A percentile compares a stretch with the other conserved stretches of the same genome.
These are phyloP conservation scores for Pyrrhosoma nymphula DNA, from an alignment of 2,888 invertebrate genomes.

Conservation along the genomic window DNA sequence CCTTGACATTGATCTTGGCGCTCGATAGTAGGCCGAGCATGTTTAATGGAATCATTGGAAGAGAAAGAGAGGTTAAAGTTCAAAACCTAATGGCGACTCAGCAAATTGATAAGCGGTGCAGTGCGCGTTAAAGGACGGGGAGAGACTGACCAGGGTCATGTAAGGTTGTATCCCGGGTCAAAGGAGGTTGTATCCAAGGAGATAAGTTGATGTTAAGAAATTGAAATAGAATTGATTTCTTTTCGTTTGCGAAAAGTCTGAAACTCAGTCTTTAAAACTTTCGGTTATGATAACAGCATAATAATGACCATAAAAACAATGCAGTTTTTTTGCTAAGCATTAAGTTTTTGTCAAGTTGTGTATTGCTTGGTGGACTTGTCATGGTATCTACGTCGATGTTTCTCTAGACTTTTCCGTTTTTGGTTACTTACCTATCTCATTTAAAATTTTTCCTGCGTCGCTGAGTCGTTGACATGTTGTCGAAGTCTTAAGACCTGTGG, in stretches of 20 bases:
- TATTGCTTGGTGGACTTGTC: too few species aligned
- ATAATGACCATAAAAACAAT: too few species aligned
- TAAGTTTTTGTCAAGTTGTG: too few species aligned
- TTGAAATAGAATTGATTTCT: background rate
- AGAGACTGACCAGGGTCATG: background rate
- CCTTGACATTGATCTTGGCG: constrained; percentile 54
- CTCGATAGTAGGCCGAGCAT: background rate
- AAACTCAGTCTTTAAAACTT: background rate
- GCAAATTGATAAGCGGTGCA: constrained; percentile 55
- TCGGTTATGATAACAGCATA: background rate
- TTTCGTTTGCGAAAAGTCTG: background rate
- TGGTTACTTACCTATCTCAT: too few species aligned
- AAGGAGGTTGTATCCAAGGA: constrained; percentile 49
- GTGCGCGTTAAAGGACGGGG: background rate
- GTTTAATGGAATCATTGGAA: background rate
- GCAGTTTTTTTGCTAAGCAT: too few species aligned
- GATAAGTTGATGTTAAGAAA: background rate
- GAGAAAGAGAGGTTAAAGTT: constrained; percentile 25
- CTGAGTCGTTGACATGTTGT: too few species aligned
- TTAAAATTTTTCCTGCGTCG: too few species aligned
- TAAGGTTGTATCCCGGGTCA: constrained; percentile 39
- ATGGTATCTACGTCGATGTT: too few species aligned
- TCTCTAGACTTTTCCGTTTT: too few species aligned
- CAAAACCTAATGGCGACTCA: constrained; percentile 42
- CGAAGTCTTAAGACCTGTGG: too few species aligned